Base-by-base conservation (phyloP, 2,888 invertebrate genomes). In the Leptopilina syphax region DNA sequence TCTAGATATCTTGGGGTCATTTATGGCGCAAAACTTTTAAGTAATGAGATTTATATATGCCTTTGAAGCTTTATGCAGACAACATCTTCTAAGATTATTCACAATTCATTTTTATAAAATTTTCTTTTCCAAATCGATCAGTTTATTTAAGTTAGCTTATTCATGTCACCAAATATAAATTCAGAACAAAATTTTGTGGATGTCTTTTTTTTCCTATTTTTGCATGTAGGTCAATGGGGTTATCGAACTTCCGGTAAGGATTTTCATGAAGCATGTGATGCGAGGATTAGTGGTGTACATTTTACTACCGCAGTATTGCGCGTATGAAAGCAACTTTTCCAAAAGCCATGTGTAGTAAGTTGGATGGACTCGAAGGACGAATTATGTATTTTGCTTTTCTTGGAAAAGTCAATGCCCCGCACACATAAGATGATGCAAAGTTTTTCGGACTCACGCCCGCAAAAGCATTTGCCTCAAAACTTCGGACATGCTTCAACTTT, bases 201-300 rank as follows among this genome's bases (percentile, higher is more conserved):
- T 77, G 77, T 34, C 67, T 65, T 85, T 85, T 82, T 85, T 84
- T 34, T 34, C 18, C 18, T 84, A 85, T 82, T 83, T 50, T 83
- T 81, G 81, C 84, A 87, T 85, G 83, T 86, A 85, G 87, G 87
- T 87, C 86, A 87, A 87, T 85, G 85, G 87, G 85, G 86, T 85
- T 85, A 84, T 85, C 85, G 85, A 87, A 87, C 87, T 86, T 85
- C 82, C 83, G 83, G 78, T 83, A 86, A 84, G 84, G 83, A 86
- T 85, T 85, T 87, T 86, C 83, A 79, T 84, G 83, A 84, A 85
- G 83, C 84, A 85, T 85, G 84, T 83, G 85, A 85, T 85, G 84
- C 84, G 85, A 84, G 84, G 85, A 86, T 86, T 86, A 86, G 85
- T 73, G 57, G 73, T 73, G 57, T 73, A 73, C 73, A 73, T 73